phyloP scores from a whole-genome alignment of 1,140 invertebrate species.

The Eciton burchellii region DNA sequence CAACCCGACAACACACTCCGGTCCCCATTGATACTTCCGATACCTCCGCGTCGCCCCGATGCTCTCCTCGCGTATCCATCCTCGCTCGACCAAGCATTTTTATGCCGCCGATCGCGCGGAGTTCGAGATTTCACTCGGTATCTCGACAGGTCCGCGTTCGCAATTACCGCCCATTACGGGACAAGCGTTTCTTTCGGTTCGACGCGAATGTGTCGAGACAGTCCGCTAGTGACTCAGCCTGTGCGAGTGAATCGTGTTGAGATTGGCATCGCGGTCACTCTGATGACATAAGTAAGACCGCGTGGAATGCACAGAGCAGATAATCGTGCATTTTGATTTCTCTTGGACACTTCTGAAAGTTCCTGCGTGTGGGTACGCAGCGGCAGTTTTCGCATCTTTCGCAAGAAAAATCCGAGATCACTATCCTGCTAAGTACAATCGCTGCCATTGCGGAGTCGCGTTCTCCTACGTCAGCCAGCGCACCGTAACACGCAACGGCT shows the following conservation, averaged over 20 bases:
- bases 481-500: constrained; percentile 55
- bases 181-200: not conserved
- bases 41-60: not conserved
- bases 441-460: constrained; percentile 21
- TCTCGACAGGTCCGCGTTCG: not conserved
- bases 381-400: not conserved
- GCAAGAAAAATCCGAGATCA: constrained; percentile 14
- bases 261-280: too few species aligned
- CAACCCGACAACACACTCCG: constrained; percentile 34
- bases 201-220: too few species aligned
- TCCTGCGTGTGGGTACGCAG: not conserved
- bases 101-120: constrained; percentile 14
- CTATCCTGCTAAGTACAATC: constrained; percentile 19
- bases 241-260: too few species aligned
- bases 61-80: not conserved
- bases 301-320: too few species aligned
- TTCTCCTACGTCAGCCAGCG: not conserved
- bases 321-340: too few species aligned
- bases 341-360: too few species aligned
- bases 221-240: too few species aligned
- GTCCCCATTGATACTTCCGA: constrained; percentile 56
- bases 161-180: not conserved
- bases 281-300: too few species aligned
- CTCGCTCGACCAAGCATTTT: constrained; percentile 12
- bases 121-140: not conserved